phyloP scores from a whole-genome alignment of 2,888 invertebrate genomes.

The Trilocha varians region DNA sequence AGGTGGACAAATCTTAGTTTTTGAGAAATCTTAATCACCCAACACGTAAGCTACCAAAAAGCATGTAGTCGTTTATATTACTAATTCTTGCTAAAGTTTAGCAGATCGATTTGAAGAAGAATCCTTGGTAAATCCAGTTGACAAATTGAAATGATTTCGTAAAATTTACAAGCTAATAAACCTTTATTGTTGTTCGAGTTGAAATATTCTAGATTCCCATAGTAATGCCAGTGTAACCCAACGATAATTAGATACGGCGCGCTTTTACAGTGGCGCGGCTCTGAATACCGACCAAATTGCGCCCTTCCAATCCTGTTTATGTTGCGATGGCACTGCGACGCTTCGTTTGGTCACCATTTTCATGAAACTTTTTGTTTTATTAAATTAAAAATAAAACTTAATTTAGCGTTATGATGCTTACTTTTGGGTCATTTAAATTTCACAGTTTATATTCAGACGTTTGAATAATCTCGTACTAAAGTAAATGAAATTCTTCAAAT shows the following conservation, averaged over 20 bases:
- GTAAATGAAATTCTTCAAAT: too few species aligned
- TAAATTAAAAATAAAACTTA: not conserved
- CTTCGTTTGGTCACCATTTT: constrained; percentile 15
- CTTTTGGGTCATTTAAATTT: not conserved
- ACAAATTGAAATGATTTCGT: too few species aligned
- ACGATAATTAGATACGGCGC: constrained; percentile 70
- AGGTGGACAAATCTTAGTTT: too few species aligned
- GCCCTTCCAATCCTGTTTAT: constrained; percentile 66
- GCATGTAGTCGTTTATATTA: too few species aligned
- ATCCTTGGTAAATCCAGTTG: too few species aligned
- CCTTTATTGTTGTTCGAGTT: constrained; percentile 24
- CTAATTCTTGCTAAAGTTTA: too few species aligned
- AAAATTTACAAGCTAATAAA: constrained; percentile 21
- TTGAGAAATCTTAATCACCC: too few species aligned
- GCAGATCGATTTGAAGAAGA: too few species aligned
- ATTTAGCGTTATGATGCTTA: not conserved
- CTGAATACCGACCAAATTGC: constrained; percentile 69
- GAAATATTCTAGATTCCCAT: constrained; percentile 36
- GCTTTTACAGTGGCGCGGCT: constrained; percentile 65
- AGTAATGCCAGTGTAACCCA: constrained; percentile 45
- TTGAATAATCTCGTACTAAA: too few species aligned
- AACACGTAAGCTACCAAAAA: too few species aligned
- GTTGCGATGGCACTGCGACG: constrained; percentile 45
- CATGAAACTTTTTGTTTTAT: constrained; percentile 7
- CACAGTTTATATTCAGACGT: not conserved